phyloP scores from a whole-genome alignment of 2,797 vertebrate species.

The Staurois parvus region DNA sequence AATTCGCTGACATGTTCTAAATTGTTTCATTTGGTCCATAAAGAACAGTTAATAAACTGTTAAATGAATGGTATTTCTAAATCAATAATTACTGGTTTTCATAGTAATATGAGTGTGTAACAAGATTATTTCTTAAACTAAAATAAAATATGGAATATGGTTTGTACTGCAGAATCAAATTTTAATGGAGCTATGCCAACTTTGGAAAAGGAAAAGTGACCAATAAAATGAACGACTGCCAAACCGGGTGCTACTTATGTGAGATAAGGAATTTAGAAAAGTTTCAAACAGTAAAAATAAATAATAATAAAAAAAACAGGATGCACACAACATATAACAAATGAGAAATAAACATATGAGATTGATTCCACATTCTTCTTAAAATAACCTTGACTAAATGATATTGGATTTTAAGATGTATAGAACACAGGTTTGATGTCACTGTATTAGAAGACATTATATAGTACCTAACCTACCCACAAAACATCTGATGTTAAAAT shows the following conservation, averaged over 20 bases:
- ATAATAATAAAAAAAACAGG: background rate
- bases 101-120: background rate
- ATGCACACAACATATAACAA: background rate
- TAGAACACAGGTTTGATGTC: constrained; percentile 2
- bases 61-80: background rate
- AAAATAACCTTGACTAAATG: constrained; percentile 8
- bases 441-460: constrained; percentile 13
- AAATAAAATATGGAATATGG: constrained; percentile 14
- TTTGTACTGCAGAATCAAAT: background rate
- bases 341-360: constrained; percentile 1
- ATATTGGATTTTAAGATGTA: background rate
- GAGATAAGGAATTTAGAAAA: constrained; percentile 3
- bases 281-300: background rate
- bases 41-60: constrained; percentile 3
- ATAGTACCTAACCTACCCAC: constrained; percentile 19
- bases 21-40: background rate
- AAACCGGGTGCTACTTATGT: background rate
- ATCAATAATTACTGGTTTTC: background rate
- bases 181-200: background rate
- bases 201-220: background rate
- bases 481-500: constrained; percentile 19
- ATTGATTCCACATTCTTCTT: constrained; percentile 15
- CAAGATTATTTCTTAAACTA: background rate
- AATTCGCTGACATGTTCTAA: background rate
- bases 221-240: background rate